A percentile compares a stretch with the other conserved stretches of the same genome.
These are phyloP conservation scores for Poecilus cupreus DNA, from an alignment of 2,888 invertebrate species.

Conservation along the genomic window DNA sequence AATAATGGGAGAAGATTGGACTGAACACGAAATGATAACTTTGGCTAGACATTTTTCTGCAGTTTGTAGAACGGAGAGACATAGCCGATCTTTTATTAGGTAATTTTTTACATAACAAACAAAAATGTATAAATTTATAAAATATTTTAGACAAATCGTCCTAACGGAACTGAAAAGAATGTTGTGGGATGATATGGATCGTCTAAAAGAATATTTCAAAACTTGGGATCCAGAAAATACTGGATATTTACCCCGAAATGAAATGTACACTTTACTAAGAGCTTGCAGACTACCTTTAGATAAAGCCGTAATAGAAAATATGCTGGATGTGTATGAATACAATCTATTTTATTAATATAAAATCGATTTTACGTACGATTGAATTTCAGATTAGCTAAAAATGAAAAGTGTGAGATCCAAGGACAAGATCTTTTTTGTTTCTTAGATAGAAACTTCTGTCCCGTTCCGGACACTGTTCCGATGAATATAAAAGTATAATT, in stretches of 20 bases:
- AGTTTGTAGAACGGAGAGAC: slow-evolving; percentile 73
- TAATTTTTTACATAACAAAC: too few species aligned
- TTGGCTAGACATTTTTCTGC: slow-evolving; percentile 84
- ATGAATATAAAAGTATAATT: slow-evolving; percentile 73
- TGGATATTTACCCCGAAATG: slow-evolving; percentile 76
- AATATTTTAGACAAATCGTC: slow-evolving; percentile 68
- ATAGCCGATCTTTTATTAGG: slow-evolving; percentile 69
- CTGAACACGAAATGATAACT: slow-evolving; percentile 88
- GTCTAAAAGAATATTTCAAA: slow-evolving; percentile 77
- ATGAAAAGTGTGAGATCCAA: slow-evolving; percentile 79
- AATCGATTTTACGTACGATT: neutral
- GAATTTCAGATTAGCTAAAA: slow-evolving; percentile 76
- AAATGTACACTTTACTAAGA: slow-evolving; percentile 79
- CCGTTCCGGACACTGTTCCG: slow-evolving; percentile 73
- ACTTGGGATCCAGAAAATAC: slow-evolving; percentile 76
- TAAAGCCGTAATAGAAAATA: slow-evolving; percentile 80
- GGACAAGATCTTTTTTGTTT: slow-evolving; percentile 83
- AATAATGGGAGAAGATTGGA: slow-evolving; percentile 81
- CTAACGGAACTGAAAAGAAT: slow-evolving; percentile 83
- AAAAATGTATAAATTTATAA: too few species aligned
- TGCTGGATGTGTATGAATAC: slow-evolving; percentile 79
- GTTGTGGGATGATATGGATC: slow-evolving; percentile 82
- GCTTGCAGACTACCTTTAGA: slow-evolving; percentile 83
- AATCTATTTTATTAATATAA: slow-evolving; percentile 5
- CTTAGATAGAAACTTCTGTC: slow-evolving; percentile 79